Percentiles rank a stretch among this genome's conserved stretches.
Evolutionary conservation across 2,113 vertebrate genomes (phyloP).

Genomic region (Polypterus senegalus): DNA sequence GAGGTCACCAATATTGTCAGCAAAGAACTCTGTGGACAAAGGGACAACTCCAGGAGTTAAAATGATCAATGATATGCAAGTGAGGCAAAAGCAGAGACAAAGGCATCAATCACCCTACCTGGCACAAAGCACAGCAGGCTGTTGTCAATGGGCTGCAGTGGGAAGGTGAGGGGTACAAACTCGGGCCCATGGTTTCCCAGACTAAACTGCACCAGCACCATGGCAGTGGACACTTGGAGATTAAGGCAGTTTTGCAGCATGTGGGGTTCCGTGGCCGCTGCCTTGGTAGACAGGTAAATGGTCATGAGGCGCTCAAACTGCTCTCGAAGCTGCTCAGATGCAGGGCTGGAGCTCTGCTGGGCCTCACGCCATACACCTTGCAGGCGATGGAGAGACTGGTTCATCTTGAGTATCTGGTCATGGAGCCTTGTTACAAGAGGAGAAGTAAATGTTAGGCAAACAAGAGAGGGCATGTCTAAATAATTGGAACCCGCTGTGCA

Average conservation of each 20-base stretch:
- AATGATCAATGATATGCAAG: neutral
- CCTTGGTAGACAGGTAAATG: constrained; percentile 88
- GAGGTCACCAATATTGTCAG: constrained; percentile 90
- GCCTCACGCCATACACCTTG: constrained; percentile 89
- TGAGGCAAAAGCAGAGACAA: constrained; percentile 3
- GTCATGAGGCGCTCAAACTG: constrained; percentile 96
- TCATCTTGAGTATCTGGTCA: constrained; percentile 97
- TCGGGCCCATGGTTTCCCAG: constrained; percentile 69
- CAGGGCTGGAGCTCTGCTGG: constrained; percentile 70
- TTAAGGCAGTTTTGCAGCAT: constrained; percentile 92
- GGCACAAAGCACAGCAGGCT: constrained; percentile 74
- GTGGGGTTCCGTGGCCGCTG: constrained; percentile 75
- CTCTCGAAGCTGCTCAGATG: constrained; percentile 76
- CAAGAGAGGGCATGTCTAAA: too few species aligned
- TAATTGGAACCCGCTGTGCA: too few species aligned
- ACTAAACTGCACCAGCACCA: constrained; percentile 80
- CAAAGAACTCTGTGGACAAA: constrained; percentile 77
- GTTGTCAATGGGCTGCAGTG: constrained; percentile 58
- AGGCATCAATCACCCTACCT: constrained; percentile 44
- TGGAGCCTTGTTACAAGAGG: constrained; percentile 58
- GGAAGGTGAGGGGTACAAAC: constrained; percentile 65
- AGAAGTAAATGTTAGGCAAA: constrained; percentile 19
- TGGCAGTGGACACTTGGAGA: constrained; percentile 81
- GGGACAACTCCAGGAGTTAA: neutral
- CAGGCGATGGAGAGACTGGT: constrained; percentile 91